These are phyloP conservation scores for Agonopterix subpropinquella DNA, from an alignment of 2,888 invertebrate genomes.

Conservation along the genomic window DNA sequence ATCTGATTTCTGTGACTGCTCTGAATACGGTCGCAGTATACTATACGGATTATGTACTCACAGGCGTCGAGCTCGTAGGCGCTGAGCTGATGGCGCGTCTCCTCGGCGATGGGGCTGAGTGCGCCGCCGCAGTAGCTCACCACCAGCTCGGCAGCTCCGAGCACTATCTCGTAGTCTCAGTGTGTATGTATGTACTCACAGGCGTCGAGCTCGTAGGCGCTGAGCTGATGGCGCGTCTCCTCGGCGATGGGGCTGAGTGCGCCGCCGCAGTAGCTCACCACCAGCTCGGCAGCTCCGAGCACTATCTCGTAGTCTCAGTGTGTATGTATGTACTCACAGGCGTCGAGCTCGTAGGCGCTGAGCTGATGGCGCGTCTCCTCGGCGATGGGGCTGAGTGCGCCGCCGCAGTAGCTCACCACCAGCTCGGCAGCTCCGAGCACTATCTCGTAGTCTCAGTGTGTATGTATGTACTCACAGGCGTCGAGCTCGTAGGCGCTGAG, in stretches of 20 bases:
- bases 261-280: constrained; percentile 41
- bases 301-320: constrained; percentile 1
- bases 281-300: constrained; percentile 35
- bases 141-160: constrained; percentile 38
- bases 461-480: constrained; percentile 38
- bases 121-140: constrained; percentile 44
- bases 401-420: constrained; percentile 38
- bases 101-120: constrained; percentile 63
- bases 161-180: constrained; percentile 3
- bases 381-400: constrained; percentile 62
- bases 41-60: constrained; percentile 32
- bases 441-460: background rate
- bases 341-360: constrained; percentile 58
- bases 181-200: constrained; percentile 35
- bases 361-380: constrained; percentile 63
- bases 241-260: constrained; percentile 64
- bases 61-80: constrained; percentile 62
- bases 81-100: constrained; percentile 55
- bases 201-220: constrained; percentile 58
- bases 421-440: constrained; percentile 33
- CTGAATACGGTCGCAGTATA: too few species aligned
- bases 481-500: constrained; percentile 63
- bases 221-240: constrained; percentile 58
- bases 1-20: too few species aligned
- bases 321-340: constrained; percentile 37